Conservation (phyloP, 1,140 invertebrate genomes). For the Neodiprion pinetum region DNA sequence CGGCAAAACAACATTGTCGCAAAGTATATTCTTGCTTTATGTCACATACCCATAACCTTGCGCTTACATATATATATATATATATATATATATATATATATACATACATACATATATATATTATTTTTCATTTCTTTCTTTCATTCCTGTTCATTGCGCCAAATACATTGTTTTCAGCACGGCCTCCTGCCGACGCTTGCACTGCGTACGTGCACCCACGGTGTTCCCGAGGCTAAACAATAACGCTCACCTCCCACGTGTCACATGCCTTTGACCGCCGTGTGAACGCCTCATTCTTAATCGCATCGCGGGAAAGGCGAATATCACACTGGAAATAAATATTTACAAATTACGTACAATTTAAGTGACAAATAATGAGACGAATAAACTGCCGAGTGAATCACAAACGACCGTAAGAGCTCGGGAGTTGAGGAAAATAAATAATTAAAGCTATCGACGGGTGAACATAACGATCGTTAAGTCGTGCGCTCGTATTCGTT, state of each 20-base stretch:
- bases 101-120: no score
- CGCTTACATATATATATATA: background rate
- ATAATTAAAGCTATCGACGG: background rate
- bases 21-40: conserved; percentile 11
- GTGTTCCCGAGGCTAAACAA: conserved; percentile 7
- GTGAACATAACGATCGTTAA: background rate
- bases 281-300: background rate
- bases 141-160: conserved; percentile 33
- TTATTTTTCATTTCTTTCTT: background rate
- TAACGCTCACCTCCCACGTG: background rate
- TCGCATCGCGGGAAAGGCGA: no score
- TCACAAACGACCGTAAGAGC: no score
- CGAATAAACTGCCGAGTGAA: no score
- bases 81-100: no score
- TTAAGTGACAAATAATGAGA: no score
- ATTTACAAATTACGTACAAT: no score
- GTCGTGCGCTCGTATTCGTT: background rate
- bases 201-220: background rate
- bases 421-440: no score
- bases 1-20: conserved; percentile 52
- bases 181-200: conserved; percentile 11
- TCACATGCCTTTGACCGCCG: background rate
- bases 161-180: conserved; percentile 44
- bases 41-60: background rate
- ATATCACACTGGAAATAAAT: no score